Conservation (phyloP, 2,888 invertebrate species). For the Pristionchus fissidentatus region DNA sequence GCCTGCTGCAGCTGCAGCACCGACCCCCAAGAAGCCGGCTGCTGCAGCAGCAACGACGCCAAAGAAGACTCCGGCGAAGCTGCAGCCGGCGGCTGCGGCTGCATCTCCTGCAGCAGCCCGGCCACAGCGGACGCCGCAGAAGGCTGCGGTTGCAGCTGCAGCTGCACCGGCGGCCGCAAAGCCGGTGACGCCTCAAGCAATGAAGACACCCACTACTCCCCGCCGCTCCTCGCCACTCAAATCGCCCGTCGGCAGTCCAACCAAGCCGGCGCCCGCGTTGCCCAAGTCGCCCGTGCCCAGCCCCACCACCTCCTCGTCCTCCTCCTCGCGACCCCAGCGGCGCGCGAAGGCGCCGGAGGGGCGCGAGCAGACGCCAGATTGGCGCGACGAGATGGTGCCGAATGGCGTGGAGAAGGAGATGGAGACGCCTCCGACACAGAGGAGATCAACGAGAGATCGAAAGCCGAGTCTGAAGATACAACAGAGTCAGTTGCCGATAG, state of each 20-base stretch:
- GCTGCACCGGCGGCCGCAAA: too few relatives aligned
- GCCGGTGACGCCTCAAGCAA: too few relatives aligned
- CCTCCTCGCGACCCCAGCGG: neutral
- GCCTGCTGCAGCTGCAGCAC: neutral
- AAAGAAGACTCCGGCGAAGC: too few relatives aligned
- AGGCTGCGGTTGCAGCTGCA: too few relatives aligned
- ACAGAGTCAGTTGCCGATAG: neutral
- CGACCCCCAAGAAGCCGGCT: too few relatives aligned
- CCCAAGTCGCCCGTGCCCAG: conserved; percentile 8
- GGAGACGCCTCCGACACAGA: neutral
- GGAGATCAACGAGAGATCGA: conserved; percentile 2
- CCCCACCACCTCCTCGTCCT: neutral
- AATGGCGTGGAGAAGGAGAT: conserved; percentile 1
- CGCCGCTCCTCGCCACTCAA: too few relatives aligned
- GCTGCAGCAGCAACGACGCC: too few relatives aligned
- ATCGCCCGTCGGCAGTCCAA: too few relatives aligned
- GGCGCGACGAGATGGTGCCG: neutral
- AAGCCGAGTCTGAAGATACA: conserved; percentile 5
- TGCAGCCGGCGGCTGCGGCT: too few relatives aligned
- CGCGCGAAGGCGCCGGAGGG: neutral
- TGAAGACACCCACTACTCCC: too few relatives aligned
- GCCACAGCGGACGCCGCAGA: too few relatives aligned
- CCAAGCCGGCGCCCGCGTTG: neutral
- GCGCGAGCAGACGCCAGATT: neutral
- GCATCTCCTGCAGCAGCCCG: too few relatives aligned